Base-by-base conservation (phyloP, 2,888 invertebrate species). In the Pseudococcus viburni region DNA sequence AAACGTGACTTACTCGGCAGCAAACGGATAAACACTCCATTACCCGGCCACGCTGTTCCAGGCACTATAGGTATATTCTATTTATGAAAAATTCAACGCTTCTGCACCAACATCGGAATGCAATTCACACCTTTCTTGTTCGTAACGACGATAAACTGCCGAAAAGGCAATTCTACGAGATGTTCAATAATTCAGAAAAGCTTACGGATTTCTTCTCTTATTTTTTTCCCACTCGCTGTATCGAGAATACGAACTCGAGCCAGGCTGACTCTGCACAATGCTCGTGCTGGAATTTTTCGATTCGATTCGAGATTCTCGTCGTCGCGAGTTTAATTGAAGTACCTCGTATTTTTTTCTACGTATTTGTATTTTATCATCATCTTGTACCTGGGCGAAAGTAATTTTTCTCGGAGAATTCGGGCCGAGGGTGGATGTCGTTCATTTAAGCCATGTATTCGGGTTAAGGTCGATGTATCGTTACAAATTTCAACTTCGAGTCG, bases 91-190 rank as follows among this genome's bases (percentile, higher is more conserved):
- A 83, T 83, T 83, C 80, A 83, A 83, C 42, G 46, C 19, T 83
- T 46, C 46, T 83, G 80, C 80, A 83, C 80, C 80, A 46, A 83
- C 80, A 83, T 83, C 46, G 80, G 80, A 83, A 83, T 83, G 80
- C 80, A 83, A 83, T 83, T 83, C 80, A 83, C 80, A 83, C 80
- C 80, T 83, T 83, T 77, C 42, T 83, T 17, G 5, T 17, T 11
- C 39, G 1, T 39, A 46, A 83, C 19, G 5, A 39, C 33, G 80
- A 83, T 83, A 46, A 46, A 83, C 80, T 46, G 80, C 46, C 46
- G 80, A 83, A 83, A 83, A 83, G 80, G 80, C 80, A 46, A 83
- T 83, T 83, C 80, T 83, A 5, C 33, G 33, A 46, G 46, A 9
- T 46, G 80, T 83, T 83, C 46, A 83, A 83, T 83, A 83, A 83